These are phyloP conservation scores for Pardalotus punctatus DNA, from an alignment of 2,113 vertebrate genomes.

Conservation along the genomic window DNA sequence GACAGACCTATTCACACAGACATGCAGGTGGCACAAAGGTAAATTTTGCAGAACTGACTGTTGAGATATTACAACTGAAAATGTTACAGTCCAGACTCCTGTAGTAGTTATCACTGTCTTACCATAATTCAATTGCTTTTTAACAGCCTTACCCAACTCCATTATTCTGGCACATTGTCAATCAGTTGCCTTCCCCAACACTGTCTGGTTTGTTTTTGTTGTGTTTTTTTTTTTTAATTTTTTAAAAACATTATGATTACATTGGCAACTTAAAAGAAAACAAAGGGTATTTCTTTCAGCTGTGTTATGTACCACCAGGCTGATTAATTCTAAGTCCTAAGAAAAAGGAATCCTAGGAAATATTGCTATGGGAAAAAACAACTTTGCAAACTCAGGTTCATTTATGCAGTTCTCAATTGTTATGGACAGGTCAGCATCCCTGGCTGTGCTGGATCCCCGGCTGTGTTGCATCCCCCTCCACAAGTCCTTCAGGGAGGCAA, in stretches of 20 bases:
- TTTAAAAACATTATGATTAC: not conserved
- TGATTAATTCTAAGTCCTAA: not conserved
- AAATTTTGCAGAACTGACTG: not conserved
- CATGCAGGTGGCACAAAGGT: not conserved
- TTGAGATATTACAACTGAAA: not conserved
- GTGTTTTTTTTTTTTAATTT: too few relatives aligned
- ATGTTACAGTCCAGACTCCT: not conserved
- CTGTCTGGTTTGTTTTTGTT: not conserved
- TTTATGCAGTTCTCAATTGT: not conserved
- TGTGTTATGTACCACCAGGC: not conserved
- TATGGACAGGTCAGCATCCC: not conserved
- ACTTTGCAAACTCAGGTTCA: not conserved
- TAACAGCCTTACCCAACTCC: not conserved
- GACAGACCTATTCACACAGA: not conserved
- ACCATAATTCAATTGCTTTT: not conserved
- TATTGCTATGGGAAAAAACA: not conserved
- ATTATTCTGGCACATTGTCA: not conserved
- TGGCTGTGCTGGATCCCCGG: not conserved
- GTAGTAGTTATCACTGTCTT: not conserved
- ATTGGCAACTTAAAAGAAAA: not conserved
- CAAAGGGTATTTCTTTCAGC: not conserved
- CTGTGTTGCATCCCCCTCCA: not conserved
- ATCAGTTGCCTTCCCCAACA: not conserved
- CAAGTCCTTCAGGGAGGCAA: not conserved
- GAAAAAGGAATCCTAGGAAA: not conserved